Percentiles rank a stretch among this genome's conserved stretches.
Evolutionary conservation across 2,113 vertebrate species (phyloP).

Genomic region (Microcebus griseorufus): DNA sequence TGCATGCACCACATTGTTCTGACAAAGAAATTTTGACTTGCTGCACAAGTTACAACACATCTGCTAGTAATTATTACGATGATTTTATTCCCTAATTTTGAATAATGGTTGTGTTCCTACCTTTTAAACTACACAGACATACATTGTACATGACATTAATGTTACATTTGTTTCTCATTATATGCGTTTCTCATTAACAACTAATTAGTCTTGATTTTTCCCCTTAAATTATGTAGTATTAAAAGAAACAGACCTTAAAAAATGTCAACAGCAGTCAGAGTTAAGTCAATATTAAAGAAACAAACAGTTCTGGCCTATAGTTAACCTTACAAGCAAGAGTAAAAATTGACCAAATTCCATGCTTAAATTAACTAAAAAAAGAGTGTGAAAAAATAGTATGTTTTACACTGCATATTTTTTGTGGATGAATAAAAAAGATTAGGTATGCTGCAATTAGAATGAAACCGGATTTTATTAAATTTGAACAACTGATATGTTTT

Average conservation of each 20-base stretch:
- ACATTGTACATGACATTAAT: conserved; percentile 85
- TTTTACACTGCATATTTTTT: background rate
- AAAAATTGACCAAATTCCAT: conserved; percentile 84
- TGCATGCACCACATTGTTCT: conserved; percentile 79
- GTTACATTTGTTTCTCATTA: conserved; percentile 89
- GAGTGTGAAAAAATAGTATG: conserved; percentile 21
- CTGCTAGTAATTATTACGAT: conserved; percentile 86
- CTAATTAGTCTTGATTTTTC: conserved; percentile 87
- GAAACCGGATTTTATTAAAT: background rate
- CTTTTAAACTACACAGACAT: conserved; percentile 63
- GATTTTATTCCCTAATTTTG: conserved; percentile 82
- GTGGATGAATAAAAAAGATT: background rate
- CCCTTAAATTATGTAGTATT: conserved; percentile 85
- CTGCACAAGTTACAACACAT: conserved; percentile 75
- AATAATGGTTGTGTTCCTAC: conserved; percentile 66
- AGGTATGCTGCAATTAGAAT: background rate
- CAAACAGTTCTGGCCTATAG: conserved; percentile 85
- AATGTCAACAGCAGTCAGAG: conserved; percentile 80
- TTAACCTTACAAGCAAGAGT: conserved; percentile 87
- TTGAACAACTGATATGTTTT: conserved; percentile 4
- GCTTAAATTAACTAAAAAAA: conserved; percentile 73
- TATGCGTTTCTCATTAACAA: conserved; percentile 90
- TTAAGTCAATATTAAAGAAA: conserved; percentile 85
- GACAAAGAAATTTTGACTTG: conserved; percentile 78
- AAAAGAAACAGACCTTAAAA: conserved; percentile 85